Percentiles rank a stretch among this genome's conserved stretches.
phyloP scores from a whole-genome alignment of 2,888 invertebrate genomes.

The Lycaena phlaeas region DNA sequence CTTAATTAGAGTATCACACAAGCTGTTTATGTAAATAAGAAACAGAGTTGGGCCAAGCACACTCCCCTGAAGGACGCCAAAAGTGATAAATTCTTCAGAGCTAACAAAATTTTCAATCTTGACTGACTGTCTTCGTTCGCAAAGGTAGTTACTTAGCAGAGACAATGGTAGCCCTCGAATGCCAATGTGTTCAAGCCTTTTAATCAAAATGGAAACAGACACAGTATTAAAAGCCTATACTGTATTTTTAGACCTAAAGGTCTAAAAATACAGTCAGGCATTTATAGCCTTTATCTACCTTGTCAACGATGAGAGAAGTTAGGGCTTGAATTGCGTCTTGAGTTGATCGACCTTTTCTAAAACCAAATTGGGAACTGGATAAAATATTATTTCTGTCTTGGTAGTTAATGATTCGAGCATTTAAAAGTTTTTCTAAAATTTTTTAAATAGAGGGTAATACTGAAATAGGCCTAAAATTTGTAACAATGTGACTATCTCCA shows the following conservation, averaged over 20 bases:
- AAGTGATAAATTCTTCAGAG: neutral
- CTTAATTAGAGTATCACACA: neutral
- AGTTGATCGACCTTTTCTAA: constrained; percentile 11
- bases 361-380: constrained; percentile 10
- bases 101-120: constrained; percentile 10
- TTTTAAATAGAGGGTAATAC: constrained; percentile 1
- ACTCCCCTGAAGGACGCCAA: neutral
- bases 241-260: too few species aligned
- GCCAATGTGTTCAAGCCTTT: neutral
- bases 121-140: constrained; percentile 9
- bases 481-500: neutral
- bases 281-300: constrained; percentile 10
- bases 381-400: neutral
- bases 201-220: neutral
- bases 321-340: constrained; percentile 10
- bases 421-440: constrained; percentile 2
- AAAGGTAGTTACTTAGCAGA: neutral
- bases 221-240: constrained; percentile 2
- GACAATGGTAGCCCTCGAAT: constrained; percentile 6
- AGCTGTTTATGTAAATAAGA: neutral
- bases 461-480: neutral
- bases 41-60: neutral
- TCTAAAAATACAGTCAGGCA: constrained; percentile 10
- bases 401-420: neutral
- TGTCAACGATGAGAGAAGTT: constrained; percentile 6